phyloP scores from a whole-genome alignment of 2,113 vertebrate genomes.

The Lophotis ruficrista region DNA sequence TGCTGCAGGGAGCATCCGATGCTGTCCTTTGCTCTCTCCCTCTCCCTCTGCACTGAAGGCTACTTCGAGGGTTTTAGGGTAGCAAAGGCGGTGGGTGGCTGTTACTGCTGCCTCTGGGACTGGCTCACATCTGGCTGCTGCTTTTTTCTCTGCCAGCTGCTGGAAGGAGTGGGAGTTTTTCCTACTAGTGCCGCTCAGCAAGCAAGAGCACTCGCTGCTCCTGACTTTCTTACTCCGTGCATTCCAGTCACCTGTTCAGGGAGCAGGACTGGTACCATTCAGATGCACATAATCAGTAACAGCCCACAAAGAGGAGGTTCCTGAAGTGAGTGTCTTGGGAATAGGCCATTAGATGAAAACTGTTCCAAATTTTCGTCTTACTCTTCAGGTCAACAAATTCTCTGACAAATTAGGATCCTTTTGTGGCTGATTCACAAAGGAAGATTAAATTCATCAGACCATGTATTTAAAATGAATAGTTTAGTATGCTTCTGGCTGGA shows the following conservation, averaged over 20 bases:
- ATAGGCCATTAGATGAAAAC: neutral
- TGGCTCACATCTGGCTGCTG: neutral
- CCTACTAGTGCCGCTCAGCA: neutral
- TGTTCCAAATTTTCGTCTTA: neutral
- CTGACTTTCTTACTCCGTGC: neutral
- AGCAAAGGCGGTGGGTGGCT: neutral
- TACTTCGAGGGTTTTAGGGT: fast-evolving
- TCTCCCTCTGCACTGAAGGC: neutral
- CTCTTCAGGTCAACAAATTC: neutral
- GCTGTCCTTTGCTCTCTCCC: neutral
- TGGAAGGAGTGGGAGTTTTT: neutral
- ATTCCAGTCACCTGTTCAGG: neutral
- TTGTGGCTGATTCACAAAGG: neutral
- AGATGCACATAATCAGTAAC: neutral
- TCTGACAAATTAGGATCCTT: neutral
- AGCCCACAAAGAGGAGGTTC: neutral
- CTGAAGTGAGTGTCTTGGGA: neutral
- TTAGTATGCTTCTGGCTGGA: neutral
- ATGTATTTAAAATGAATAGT: neutral
- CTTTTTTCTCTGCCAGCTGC: neutral
- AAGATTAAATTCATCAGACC: neutral
- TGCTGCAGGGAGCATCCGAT: fast-evolving
- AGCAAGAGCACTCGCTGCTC: neutral
- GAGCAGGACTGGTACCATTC: neutral
- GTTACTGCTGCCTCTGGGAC: fast-evolving